These are phyloP conservation scores for Platycercus adscitus DNA, from an alignment of 2,113 vertebrate species.

Conservation along the genomic window DNA sequence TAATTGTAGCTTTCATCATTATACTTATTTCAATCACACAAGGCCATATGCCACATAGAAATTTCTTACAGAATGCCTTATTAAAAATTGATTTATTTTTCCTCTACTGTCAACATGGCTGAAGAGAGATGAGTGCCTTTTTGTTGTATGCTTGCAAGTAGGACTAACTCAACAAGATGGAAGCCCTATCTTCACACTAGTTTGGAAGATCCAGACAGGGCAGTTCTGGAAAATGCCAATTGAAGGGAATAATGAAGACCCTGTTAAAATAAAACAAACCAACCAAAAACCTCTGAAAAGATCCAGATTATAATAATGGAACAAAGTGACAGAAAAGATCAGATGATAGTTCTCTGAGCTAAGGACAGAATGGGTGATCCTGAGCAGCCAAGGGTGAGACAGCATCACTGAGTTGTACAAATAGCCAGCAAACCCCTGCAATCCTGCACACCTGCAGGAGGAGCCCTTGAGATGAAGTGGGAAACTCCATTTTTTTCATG, in stretches of 20 bases:
- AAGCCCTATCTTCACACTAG: neutral
- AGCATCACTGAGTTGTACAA: neutral
- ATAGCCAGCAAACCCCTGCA: neutral
- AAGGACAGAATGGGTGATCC: neutral
- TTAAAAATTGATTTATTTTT: neutral
- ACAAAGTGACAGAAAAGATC: neutral
- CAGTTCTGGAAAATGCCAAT: neutral
- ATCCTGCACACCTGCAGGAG: neutral
- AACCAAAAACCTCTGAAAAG: neutral
- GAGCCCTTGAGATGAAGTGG: neutral
- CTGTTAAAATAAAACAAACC: neutral
- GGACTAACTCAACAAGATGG: neutral
- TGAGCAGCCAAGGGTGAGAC: neutral
- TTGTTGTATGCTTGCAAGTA: neutral
- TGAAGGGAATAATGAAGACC: neutral
- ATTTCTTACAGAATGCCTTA: neutral
- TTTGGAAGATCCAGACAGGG: neutral
- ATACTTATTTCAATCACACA: neutral
- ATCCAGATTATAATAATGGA: neutral
- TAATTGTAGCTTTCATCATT: neutral
- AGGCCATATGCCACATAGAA: neutral
- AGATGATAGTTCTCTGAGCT: neutral
- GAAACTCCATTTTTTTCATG: neutral
- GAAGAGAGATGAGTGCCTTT: neutral
- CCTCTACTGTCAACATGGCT: neutral